Conservation (phyloP, 2,888 invertebrate species). For the Galerucella pusilla region DNA sequence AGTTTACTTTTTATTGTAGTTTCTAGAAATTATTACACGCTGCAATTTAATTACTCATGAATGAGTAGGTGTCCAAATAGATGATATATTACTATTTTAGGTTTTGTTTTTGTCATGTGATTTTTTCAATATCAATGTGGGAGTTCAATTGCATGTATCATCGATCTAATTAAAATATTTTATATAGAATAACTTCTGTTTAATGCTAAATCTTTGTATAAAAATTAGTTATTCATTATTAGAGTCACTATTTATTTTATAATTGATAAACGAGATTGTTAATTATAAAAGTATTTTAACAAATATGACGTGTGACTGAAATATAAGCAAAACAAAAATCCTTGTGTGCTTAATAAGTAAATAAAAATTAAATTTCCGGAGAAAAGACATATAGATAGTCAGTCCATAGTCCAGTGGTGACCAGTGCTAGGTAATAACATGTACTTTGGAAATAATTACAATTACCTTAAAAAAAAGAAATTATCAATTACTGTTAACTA, state of each 20-base stretch:
- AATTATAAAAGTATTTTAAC: neutral
- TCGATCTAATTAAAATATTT: neutral
- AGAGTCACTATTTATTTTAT: neutral
- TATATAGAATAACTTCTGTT: neutral
- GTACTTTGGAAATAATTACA: no score
- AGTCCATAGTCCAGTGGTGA: no score
- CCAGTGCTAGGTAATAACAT: no score
- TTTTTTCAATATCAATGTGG: conserved; percentile 7
- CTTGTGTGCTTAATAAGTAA: no score
- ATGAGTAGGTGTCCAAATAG: conserved; percentile 15
- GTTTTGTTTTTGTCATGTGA: neutral
- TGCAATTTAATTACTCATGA: conserved; percentile 15
- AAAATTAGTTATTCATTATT: neutral
- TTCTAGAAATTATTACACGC: neutral
- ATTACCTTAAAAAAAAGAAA: no score
- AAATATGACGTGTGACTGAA: neutral
- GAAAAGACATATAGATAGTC: no score
- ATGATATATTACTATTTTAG: conserved; percentile 15
- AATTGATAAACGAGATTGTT: neutral
- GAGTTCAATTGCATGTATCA: conserved; percentile 1
- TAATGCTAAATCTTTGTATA: neutral
- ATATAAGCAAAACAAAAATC: neutral
- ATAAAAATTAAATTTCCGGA: no score
- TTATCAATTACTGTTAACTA: no score
- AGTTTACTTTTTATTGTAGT: neutral